A percentile compares a stretch with the other conserved stretches of the same genome.
Evolutionary conservation across 2,797 vertebrate species (phyloP).

Genomic region (Acanthornis magna): DNA sequence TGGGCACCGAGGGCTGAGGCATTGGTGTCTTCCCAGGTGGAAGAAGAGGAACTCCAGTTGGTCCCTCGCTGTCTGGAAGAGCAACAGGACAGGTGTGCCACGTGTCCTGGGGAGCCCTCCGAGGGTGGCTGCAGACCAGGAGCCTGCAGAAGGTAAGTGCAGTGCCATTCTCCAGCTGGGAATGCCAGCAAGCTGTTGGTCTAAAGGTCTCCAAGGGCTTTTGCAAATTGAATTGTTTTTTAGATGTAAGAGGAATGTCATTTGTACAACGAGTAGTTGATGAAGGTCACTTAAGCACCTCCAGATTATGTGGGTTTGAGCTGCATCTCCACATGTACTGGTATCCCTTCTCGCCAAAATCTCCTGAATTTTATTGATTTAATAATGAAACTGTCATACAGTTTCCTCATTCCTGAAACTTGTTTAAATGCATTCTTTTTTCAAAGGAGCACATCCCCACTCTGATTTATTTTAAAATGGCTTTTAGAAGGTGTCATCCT

Average conservation of each 20-base stretch:
- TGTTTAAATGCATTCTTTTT: background rate
- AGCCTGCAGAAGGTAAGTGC: background rate
- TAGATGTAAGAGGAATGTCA: background rate
- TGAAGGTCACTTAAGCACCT: background rate
- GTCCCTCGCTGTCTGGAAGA: rapidly evolving
- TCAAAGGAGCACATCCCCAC: background rate
- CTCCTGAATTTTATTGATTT: background rate
- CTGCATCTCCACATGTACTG: background rate
- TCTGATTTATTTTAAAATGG: constrained; percentile 63
- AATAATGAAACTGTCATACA: background rate
- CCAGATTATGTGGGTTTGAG: background rate
- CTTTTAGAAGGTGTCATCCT: constrained; percentile 60
- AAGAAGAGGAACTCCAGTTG: background rate
- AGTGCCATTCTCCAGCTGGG: background rate
- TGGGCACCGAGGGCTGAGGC: background rate
- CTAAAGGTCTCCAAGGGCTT: background rate
- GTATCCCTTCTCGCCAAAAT: background rate
- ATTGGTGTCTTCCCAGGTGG: background rate
- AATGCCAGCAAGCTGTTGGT: background rate
- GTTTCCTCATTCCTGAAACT: constrained; percentile 5
- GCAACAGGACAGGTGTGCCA: rapidly evolving
- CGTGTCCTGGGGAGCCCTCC: background rate
- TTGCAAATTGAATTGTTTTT: background rate
- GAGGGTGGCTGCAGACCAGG: background rate
- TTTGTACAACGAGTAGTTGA: background rate